Base-by-base conservation (phyloP, 2,113 vertebrate species). In the Bostrychus sinensis region DNA sequence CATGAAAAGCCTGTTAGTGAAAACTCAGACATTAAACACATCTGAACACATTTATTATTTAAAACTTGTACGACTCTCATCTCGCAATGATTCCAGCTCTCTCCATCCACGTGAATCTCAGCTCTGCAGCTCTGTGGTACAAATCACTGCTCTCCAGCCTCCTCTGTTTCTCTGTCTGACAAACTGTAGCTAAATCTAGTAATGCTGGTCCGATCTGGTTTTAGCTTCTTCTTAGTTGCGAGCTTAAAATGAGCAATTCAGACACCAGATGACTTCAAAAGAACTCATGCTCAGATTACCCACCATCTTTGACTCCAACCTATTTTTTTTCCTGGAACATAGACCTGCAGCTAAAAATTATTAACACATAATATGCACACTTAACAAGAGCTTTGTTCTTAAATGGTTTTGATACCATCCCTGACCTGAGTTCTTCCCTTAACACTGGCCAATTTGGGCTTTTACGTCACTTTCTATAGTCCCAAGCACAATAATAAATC, bases 21-120 rank as follows among this genome's bases (percentile, higher is more conserved):
- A 32, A 50, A 22, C 4, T 25, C 13, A 14, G 13, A 20, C 45
- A 14, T 48, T 50, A 43, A 58, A 53, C 20, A 36, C 37, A 63
- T 46, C n/a, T 19, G 39, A 42, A 39, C 46, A 53, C 37, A 71
- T 60, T 4, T n/a, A 69, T 51, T 22, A 55, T 75, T 38, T 28
- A 62, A 43, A 30, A 37, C 26, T 17, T 45, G 6, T 20, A 32
- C 37, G 36, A 25, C 25, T n/a, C 17, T 26, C 53, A 4, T 25
- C 67, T 25, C 43, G 11, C 51, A 20, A 17, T n/a, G 26, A 14
- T 6, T 10, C 16, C 20, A 20, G 48, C 14, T 28, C 17, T 4
- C 41, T 51, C 23, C 41, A 59, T 32, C 34, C 7, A 58, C 10
- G 23, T 42, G 7, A 26, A 64, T 14, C 17, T 41, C n/a, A 13